Conservation (phyloP, 37 sponge, comb jelly and placozoan species). For the Mnemiopsis leidyi region DNA sequence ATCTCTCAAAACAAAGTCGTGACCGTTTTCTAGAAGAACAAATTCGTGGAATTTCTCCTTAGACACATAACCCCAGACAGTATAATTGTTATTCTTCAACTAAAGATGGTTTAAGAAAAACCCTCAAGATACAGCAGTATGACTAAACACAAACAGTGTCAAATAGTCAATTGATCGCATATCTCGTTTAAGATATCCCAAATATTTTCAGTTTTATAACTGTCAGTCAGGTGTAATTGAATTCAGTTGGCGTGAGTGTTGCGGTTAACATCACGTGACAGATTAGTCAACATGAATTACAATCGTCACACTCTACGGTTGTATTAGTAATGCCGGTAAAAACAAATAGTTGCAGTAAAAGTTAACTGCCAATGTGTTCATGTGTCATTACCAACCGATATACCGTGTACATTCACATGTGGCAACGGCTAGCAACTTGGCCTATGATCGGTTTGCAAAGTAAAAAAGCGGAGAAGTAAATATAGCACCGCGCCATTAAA, state of each 20-base stretch:
- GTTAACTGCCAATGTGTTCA: neutral
- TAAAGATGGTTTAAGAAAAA: no score
- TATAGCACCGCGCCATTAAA: no score
- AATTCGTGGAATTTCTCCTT: no score
- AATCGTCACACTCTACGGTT: neutral
- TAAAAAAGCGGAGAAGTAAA: no score
- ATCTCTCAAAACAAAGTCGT: no score
- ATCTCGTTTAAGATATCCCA: neutral
- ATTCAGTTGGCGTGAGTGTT: neutral
- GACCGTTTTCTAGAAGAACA: no score
- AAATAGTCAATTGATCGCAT: neutral
- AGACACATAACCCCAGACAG: no score
- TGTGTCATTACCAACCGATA: neutral
- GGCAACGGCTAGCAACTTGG: no score
- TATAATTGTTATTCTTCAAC: no score
- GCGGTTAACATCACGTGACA: neutral
- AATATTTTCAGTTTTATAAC: neutral
- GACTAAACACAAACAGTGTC: neutral
- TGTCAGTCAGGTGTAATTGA: neutral
- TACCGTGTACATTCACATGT: no score
- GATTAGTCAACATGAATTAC: no score
- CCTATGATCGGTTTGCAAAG: no score
- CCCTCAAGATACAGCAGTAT: neutral
- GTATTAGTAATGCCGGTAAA: neutral
- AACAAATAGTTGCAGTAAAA: neutral